A percentile compares a stretch with the other conserved stretches of the same genome.
Evolutionary conservation across 2,888 invertebrate genomes (phyloP).

Genomic region (Torymus auratus): DNA sequence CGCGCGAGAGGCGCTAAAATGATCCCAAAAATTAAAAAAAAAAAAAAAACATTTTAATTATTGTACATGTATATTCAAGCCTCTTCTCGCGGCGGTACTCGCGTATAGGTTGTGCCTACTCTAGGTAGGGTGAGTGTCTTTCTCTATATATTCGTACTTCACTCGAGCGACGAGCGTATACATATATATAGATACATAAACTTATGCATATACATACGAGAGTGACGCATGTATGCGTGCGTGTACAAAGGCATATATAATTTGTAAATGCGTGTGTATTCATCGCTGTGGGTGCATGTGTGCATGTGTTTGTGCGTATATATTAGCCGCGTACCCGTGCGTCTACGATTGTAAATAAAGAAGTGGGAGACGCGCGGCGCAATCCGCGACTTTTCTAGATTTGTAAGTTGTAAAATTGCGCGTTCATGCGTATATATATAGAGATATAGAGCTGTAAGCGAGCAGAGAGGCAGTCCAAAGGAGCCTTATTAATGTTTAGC

Average conservation of each 20-base stretch:
- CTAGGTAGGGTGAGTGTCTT: constrained; percentile 40
- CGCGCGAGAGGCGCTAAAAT: not conserved
- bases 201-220: constrained; percentile 1
- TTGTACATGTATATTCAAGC: not conserved
- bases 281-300: constrained; percentile 38
- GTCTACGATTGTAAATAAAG: no score
- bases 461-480: constrained; percentile 56
- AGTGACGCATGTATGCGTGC: constrained; percentile 7
- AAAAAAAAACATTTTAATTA: not conserved
- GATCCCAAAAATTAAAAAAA: no score
- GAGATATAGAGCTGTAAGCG: constrained; percentile 11
- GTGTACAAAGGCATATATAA: not conserved
- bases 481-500: constrained; percentile 59
- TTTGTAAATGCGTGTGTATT: constrained; percentile 1
- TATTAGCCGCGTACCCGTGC: no score
- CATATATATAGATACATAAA: not conserved
- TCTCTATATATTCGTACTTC: not conserved
- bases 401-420: no score
- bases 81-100: constrained; percentile 6
- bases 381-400: no score
- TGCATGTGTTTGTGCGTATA: constrained; percentile 19
- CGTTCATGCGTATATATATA: not conserved
- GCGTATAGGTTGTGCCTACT: constrained; percentile 48
- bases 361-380: no score
- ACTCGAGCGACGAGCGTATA: no score